Percentiles rank a stretch among this genome's conserved stretches.
Conservation (phyloP, 2,797 vertebrate species). For the Phoebastria nigripes region DNA sequence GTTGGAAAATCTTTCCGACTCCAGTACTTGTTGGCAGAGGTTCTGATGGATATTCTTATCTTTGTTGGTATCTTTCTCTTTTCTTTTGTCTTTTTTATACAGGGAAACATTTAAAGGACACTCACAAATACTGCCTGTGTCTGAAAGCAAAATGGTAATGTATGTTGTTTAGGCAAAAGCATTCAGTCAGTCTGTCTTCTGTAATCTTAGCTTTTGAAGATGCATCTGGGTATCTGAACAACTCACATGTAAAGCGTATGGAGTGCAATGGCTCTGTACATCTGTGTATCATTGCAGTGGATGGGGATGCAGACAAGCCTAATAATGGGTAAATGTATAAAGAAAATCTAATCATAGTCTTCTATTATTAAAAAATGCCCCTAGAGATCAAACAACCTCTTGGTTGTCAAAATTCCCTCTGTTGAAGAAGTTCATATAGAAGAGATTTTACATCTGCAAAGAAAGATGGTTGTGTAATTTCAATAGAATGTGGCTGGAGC, state of each 20-base stretch:
- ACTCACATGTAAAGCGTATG: neutral
- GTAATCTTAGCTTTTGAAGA: slow-evolving; percentile 41
- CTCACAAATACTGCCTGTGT: neutral
- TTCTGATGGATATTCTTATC: slow-evolving; percentile 54
- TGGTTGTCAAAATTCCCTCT: neutral
- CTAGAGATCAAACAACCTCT: slow-evolving; percentile 7
- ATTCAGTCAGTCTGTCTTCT: neutral
- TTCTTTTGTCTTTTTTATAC: neutral
- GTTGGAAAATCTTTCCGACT: slow-evolving; percentile 6
- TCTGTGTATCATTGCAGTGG: neutral
- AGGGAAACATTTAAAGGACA: neutral
- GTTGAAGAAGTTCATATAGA: neutral
- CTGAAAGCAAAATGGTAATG: neutral
- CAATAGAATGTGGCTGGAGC: neutral
- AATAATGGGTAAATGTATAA: neutral
- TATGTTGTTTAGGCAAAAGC: neutral
- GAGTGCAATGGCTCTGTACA: neutral
- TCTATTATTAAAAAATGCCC: neutral
- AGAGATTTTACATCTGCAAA: neutral
- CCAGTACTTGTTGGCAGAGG: neutral
- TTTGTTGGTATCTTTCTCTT: neutral
- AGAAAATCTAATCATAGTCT: neutral
- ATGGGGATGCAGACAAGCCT: neutral
- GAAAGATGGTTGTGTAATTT: neutral
- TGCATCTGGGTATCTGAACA: slow-evolving; percentile 3